phyloP scores from a whole-genome alignment of 1,140 invertebrate genomes.

The Stegodyphus mimosarum region DNA sequence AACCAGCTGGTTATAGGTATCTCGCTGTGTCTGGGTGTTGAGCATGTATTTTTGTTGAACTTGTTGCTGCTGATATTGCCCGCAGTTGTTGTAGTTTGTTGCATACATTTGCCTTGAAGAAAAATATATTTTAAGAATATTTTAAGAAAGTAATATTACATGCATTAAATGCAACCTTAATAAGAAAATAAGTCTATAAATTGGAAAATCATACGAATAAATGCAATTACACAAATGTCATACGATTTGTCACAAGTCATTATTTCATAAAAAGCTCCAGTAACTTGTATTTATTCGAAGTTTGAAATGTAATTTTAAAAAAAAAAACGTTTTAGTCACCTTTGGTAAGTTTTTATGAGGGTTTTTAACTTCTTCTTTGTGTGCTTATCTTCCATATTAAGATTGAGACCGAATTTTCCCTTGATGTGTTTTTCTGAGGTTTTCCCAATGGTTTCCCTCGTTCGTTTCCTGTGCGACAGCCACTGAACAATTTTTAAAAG shows the following conservation, averaged over 20 bases:
- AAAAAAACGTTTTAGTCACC: background rate
- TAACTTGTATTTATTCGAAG: too few relatives aligned
- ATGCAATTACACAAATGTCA: too few relatives aligned
- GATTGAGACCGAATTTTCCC: conserved; percentile 48
- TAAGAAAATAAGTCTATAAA: too few relatives aligned
- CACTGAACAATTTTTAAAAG: conserved; percentile 59
- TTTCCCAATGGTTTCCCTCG: conserved; percentile 1
- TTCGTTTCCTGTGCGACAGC: conserved; percentile 38
- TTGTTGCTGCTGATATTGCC: conserved; percentile 14
- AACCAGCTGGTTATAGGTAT: background rate
- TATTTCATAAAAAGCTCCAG: too few relatives aligned
- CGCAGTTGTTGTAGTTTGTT: background rate
- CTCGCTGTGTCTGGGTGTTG: background rate
- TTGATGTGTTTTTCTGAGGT: conserved; percentile 51
- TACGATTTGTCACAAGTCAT: too few relatives aligned
- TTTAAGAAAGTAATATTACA: too few relatives aligned
- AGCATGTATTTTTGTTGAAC: background rate
- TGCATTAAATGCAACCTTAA: too few relatives aligned
- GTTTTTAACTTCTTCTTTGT: conserved; percentile 45
- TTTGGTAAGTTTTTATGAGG: conserved; percentile 32
- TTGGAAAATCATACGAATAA: too few relatives aligned
- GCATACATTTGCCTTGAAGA: background rate
- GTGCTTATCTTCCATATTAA: conserved; percentile 47
- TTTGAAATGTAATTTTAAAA: background rate
- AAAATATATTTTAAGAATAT: too few relatives aligned